These are phyloP conservation scores for Oligia strigilis DNA, from an alignment of 2,888 invertebrate species.

Conservation along the genomic window DNA sequence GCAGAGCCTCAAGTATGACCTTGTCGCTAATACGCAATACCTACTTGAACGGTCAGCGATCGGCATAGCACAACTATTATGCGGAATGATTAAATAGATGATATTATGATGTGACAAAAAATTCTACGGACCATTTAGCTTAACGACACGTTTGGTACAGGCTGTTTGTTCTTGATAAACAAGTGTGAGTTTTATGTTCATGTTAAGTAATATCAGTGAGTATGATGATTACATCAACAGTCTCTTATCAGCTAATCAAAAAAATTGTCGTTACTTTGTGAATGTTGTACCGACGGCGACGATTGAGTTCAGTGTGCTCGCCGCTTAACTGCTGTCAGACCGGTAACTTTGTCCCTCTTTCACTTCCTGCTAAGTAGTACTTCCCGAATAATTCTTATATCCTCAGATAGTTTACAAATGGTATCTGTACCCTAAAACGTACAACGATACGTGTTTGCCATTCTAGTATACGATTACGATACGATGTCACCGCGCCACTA, in stretches of 20 bases:
- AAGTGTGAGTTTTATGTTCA: slow-evolving; percentile 38
- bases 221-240: slow-evolving; percentile 42
- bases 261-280: slow-evolving; percentile 27
- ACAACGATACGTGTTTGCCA: slow-evolving; percentile 51
- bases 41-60: slow-evolving; percentile 79
- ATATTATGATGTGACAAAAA: slow-evolving; percentile 59
- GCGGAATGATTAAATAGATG: slow-evolving; percentile 70
- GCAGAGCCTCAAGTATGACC: slow-evolving; percentile 84
- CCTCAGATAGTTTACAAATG: slow-evolving; percentile 6
- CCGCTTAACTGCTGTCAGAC: background rate
- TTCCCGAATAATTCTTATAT: slow-evolving; percentile 1
- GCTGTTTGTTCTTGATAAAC: slow-evolving; percentile 55
- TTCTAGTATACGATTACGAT: slow-evolving; percentile 69
- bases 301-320: background rate
- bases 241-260: slow-evolving; percentile 47
- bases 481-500: slow-evolving; percentile 71
- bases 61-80: slow-evolving; percentile 67
- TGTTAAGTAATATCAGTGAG: slow-evolving; percentile 46
- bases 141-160: slow-evolving; percentile 52
- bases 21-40: slow-evolving; percentile 80
- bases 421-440: slow-evolving; percentile 21
- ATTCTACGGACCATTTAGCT: slow-evolving; percentile 54
- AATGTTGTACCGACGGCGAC: background rate
- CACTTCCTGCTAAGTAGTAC: slow-evolving; percentile 15
- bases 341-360: background rate